These are phyloP conservation scores for Oceanodroma leucorhoa DNA, from an alignment of 2,797 vertebrate genomes.

Conservation along the genomic window DNA sequence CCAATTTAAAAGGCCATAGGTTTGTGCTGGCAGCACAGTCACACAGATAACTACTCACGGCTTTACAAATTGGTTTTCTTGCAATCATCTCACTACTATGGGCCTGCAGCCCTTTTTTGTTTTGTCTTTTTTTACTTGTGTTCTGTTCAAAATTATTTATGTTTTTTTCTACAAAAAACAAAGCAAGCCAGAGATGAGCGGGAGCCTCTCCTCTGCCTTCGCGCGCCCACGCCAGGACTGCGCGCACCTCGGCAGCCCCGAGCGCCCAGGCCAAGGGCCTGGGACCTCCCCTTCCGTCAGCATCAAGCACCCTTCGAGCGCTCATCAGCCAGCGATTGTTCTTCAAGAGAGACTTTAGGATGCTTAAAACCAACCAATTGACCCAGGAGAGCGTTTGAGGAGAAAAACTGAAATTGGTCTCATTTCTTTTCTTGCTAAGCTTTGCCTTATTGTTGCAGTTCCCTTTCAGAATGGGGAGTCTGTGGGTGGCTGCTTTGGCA, in stretches of 20 bases:
- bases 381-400: background rate
- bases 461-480: background rate
- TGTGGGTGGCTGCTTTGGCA: background rate
- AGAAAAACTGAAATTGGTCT: background rate
- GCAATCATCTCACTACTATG: constrained; percentile 3
- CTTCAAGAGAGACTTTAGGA: background rate
- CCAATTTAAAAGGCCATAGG: constrained; percentile 43
- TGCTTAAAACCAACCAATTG: background rate
- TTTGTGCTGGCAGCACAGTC: constrained; percentile 15
- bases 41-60: constrained; percentile 6
- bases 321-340: fast-evolving
- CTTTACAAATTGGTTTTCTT: constrained; percentile 49
- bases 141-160: background rate
- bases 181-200: background rate
- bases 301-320: background rate
- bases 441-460: background rate
- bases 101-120: background rate
- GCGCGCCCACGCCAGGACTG: background rate
- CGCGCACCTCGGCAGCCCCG: fast-evolving
- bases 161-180: background rate
- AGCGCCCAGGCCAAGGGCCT: background rate
- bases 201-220: background rate
- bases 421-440: background rate
- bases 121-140: background rate
- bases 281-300: background rate